These are phyloP conservation scores for Galleria mellonella DNA, from an alignment of 1,140 invertebrate genomes.

Conservation along the genomic window DNA sequence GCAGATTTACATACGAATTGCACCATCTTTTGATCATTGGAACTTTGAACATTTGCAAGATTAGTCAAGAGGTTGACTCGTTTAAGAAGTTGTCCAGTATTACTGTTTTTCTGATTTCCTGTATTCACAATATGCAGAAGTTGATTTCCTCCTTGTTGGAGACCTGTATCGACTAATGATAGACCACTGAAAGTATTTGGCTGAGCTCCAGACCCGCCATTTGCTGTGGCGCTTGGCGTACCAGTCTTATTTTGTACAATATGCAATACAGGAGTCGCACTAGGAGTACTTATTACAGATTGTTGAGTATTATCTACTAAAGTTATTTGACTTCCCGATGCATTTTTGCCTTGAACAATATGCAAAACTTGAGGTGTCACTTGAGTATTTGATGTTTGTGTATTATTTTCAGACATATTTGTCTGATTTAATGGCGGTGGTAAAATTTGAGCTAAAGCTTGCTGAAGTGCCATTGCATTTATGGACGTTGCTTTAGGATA, in stretches of 20 bases:
- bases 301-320: conserved; percentile 60
- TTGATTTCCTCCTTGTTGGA: conserved; percentile 64
- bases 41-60: conserved; percentile 63
- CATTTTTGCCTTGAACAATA: conserved; percentile 68
- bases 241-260: conserved; percentile 65
- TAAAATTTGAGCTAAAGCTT: conserved; percentile 68
- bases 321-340: conserved; percentile 54
- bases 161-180: conserved; percentile 58
- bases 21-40: conserved; percentile 71
- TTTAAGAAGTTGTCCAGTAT: conserved; percentile 56
- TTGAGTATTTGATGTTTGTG: conserved; percentile 28
- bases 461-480: conserved; percentile 63
- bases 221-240: conserved; percentile 22
- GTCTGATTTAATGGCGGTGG: conserved; percentile 63
- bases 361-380: conserved; percentile 64
- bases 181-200: conserved; percentile 55
- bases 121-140: conserved; percentile 70
- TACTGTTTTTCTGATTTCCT: conserved; percentile 49
- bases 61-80: conserved; percentile 70
- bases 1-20: conserved; percentile 77
- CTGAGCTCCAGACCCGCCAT: conserved; percentile 28
- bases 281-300: conserved; percentile 52
- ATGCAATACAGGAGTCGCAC: conserved; percentile 60
- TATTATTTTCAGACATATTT: conserved; percentile 37
- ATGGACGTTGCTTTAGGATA: conserved; percentile 53